These are phyloP conservation scores for Oscheius sp. DNA, from an alignment of 2,888 invertebrate genomes.

Conservation along the genomic window DNA sequence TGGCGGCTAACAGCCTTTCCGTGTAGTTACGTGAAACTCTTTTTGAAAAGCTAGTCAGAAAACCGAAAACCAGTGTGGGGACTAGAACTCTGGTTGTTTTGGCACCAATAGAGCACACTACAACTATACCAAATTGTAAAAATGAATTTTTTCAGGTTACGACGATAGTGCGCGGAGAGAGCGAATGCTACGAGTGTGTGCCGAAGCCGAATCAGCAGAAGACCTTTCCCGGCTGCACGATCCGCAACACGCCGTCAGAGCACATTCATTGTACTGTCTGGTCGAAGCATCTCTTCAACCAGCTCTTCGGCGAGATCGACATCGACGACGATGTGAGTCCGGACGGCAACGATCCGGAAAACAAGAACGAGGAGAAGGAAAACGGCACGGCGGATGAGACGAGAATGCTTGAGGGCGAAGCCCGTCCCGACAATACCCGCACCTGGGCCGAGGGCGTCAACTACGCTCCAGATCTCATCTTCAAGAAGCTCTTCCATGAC, in stretches of 20 bases:
- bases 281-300: constrained; percentile 98
- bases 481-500: constrained; percentile 91
- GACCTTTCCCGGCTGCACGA: constrained; percentile 96
- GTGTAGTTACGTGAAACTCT: no score
- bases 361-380: constrained; percentile 66
- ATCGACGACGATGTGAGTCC: constrained; percentile 98
- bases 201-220: constrained; percentile 84
- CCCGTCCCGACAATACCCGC: constrained; percentile 80
- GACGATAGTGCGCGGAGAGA: constrained; percentile 81
- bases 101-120: no score
- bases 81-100: no score
- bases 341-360: constrained; percentile 85
- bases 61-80: no score
- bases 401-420: not conserved
- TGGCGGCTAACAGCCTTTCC: no score
- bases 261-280: constrained; percentile 99
- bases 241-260: constrained; percentile 97
- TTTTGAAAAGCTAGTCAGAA: no score
- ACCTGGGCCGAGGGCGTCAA: constrained; percentile 87
- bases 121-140: no score
- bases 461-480: constrained; percentile 87
- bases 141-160: constrained; percentile 44
- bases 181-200: constrained; percentile 96
- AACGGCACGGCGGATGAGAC: constrained; percentile 7
- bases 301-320: constrained; percentile 95